phyloP scores from a whole-genome alignment of 2,888 invertebrate genomes.

The Lasioglossum lativentre region DNA sequence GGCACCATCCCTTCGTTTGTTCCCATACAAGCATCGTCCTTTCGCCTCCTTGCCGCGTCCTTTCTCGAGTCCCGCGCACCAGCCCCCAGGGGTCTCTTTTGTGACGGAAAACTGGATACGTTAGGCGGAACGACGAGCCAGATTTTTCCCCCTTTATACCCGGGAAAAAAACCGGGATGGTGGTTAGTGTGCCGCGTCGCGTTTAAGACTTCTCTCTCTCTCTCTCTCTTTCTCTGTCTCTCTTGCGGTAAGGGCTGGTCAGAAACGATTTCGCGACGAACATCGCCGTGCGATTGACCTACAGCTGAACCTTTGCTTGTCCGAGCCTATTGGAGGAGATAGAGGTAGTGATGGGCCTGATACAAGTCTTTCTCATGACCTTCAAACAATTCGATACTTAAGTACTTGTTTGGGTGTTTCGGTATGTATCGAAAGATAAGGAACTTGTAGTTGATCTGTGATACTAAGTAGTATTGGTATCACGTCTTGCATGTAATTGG shows the following conservation, averaged over 20 bases:
- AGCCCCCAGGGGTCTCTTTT: constrained; percentile 62
- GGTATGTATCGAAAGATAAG: no score
- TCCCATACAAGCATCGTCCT: constrained; percentile 56
- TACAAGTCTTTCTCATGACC: no score
- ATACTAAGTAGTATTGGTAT: no score
- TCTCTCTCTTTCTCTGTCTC: no score
- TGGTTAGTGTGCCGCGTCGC: constrained; percentile 43
- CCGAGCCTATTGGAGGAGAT: background rate
- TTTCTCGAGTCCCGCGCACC: constrained; percentile 24
- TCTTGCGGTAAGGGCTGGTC: background rate
- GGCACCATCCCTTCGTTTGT: constrained; percentile 72
- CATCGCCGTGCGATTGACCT: background rate
- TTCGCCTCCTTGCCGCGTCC: constrained; percentile 44
- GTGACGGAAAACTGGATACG: constrained; percentile 68
- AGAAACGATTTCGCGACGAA: background rate
- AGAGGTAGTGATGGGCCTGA: no score
- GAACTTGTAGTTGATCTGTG: no score
- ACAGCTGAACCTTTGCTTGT: background rate
- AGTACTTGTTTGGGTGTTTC: no score
- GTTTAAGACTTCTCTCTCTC: constrained; percentile 57
- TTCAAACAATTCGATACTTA: no score
- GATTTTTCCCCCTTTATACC: constrained; percentile 67
- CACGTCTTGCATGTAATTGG: no score
- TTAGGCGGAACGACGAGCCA: constrained; percentile 59
- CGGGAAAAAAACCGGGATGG: constrained; percentile 52